phyloP scores from a whole-genome alignment of 2,113 vertebrate species.

The Monarcha castaneiventris region DNA sequence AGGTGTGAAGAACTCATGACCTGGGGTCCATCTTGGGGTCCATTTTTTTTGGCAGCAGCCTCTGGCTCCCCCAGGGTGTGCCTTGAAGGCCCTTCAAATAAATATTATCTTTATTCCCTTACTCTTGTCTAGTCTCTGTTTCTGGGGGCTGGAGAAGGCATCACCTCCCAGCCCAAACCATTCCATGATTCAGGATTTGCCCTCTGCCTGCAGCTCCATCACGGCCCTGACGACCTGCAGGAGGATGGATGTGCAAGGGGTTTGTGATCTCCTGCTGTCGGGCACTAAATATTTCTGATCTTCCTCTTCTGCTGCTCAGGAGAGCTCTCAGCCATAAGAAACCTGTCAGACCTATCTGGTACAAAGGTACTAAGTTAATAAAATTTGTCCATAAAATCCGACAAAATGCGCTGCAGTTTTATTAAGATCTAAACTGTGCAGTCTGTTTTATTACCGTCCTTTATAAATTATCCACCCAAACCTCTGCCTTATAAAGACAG shows the following conservation, averaged over 20 bases:
- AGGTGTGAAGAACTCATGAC: too few species aligned
- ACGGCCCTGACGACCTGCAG: background rate
- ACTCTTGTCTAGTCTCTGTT: too few species aligned
- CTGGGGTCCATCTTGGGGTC: too few species aligned
- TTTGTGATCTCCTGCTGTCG: background rate
- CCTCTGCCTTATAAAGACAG: background rate
- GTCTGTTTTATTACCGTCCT: background rate
- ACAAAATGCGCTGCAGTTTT: background rate
- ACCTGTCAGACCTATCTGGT: background rate
- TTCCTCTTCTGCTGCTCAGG: background rate
- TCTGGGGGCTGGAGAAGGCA: too few species aligned
- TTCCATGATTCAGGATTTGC: background rate
- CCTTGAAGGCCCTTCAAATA: too few species aligned
- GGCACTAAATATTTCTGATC: background rate
- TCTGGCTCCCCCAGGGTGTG: too few species aligned
- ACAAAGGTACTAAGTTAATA: background rate
- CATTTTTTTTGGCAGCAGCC: too few species aligned
- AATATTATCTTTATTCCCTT: too few species aligned
- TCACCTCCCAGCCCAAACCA: background rate
- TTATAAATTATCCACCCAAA: background rate
- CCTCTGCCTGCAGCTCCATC: background rate
- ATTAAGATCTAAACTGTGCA: slow-evolving; percentile 15
- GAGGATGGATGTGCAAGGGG: background rate
- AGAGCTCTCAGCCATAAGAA: background rate
- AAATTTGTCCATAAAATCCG: slow-evolving; percentile 34